Evolutionary conservation across 1,140 invertebrate species (phyloP).

Genomic region (Grapholita molesta): DNA sequence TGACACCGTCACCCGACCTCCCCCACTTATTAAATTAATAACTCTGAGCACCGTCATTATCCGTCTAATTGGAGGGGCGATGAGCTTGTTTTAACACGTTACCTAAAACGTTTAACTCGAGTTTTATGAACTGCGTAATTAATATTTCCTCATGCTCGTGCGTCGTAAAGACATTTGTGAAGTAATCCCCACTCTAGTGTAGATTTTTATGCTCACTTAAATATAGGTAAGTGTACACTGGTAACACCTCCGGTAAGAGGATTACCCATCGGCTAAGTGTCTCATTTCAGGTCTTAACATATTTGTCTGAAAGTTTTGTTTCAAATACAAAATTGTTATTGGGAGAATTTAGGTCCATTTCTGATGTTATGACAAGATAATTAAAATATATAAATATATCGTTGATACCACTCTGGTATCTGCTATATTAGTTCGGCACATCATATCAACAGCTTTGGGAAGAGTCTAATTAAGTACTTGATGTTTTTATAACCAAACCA

Average conservation of each 20-base stretch:
- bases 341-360: too few species aligned
- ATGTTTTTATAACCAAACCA: too few species aligned
- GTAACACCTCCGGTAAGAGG: slow-evolving; percentile 11
- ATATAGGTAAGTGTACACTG: slow-evolving; percentile 5
- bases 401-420: too few species aligned
- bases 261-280: neutral
- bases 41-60: slow-evolving; percentile 72
- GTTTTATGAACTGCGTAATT: slow-evolving; percentile 71
- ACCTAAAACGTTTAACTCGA: slow-evolving; percentile 61
- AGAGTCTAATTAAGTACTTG: too few species aligned
- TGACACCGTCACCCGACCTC: slow-evolving; percentile 60
- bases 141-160: slow-evolving; percentile 31
- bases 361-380: too few species aligned
- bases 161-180: neutral
- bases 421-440: too few species aligned
- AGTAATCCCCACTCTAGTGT: neutral
- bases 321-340: neutral
- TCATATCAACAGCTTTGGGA: too few species aligned
- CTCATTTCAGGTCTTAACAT: neutral
- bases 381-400: too few species aligned
- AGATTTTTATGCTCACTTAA: slow-evolving; percentile 5
- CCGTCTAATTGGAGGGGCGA: slow-evolving; percentile 71
- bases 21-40: slow-evolving; percentile 76
- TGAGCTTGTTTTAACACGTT: slow-evolving; percentile 70
- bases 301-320: neutral